phyloP scores from a whole-genome alignment of 2,113 vertebrate species.

The Donacobius atricapilla region DNA sequence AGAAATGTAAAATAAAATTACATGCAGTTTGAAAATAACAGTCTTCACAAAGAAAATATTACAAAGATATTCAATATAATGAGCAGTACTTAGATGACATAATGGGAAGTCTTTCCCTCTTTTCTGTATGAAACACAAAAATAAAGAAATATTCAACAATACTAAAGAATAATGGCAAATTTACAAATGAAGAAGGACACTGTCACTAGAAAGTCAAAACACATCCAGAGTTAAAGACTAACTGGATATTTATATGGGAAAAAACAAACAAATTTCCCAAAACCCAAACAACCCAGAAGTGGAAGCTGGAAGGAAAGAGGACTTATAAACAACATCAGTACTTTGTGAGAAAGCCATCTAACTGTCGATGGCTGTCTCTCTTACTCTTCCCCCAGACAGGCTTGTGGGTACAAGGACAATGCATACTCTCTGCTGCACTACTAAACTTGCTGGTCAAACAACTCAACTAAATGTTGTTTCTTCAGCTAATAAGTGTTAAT shows the following conservation, averaged over 20 bases:
- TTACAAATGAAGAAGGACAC: not conserved
- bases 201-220: not conserved
- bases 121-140: not conserved
- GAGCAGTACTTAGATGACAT: not conserved
- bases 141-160: not conserved
- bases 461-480: not conserved
- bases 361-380: rapidly evolving
- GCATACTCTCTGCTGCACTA: not conserved
- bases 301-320: not conserved
- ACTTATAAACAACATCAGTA: not conserved
- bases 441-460: not conserved
- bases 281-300: not conserved
- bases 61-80: not conserved
- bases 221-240: not conserved
- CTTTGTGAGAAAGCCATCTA: not conserved
- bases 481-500: not conserved
- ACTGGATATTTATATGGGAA: not conserved
- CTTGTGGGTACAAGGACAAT: not conserved
- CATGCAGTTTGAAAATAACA: not conserved
- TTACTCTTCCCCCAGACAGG: not conserved
- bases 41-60: not conserved
- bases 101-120: not conserved
- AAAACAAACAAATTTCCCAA: not conserved
- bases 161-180: not conserved
- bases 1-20: not conserved